These are phyloP conservation scores for Platyrinchus mystaceus DNA, from an alignment of 2,797 vertebrate species.

Conservation along the genomic window DNA sequence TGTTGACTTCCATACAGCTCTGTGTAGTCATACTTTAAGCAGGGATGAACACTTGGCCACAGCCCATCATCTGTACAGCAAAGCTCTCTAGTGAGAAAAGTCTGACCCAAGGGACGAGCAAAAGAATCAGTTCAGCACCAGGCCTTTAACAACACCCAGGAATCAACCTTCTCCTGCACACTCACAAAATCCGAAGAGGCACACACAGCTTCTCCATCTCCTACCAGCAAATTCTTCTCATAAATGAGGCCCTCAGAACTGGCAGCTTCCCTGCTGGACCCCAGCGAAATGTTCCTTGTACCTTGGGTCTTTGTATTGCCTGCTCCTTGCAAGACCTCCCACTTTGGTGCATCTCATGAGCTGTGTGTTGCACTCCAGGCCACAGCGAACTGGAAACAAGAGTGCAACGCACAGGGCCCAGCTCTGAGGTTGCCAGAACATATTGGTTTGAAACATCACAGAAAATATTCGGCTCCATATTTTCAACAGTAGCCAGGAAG, in stretches of 20 bases:
- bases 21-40: neutral
- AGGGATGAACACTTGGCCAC: neutral
- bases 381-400: constrained; percentile 64
- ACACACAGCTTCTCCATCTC: neutral
- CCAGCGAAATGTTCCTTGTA: constrained; percentile 20
- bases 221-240: neutral
- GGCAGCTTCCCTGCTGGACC: constrained; percentile 54
- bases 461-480: constrained; percentile 68
- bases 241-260: constrained; percentile 25
- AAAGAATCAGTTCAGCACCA: neutral
- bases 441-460: constrained; percentile 71
- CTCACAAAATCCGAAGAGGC: neutral
- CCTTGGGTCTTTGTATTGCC: constrained; percentile 21
- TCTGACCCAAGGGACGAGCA: neutral
- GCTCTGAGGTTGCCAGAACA: constrained; percentile 61
- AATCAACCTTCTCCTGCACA: neutral
- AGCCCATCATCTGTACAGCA: neutral
- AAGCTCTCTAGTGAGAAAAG: neutral
- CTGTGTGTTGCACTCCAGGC: constrained; percentile 52
- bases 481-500: constrained; percentile 69
- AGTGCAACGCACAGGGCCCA: constrained; percentile 59
- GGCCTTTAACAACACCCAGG: neutral
- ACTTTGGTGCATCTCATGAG: constrained; percentile 54
- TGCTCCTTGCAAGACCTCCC: constrained; percentile 56
- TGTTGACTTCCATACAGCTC: neutral